phyloP scores from a whole-genome alignment of 2,888 invertebrate genomes.

The Ennomos quercinarius region DNA sequence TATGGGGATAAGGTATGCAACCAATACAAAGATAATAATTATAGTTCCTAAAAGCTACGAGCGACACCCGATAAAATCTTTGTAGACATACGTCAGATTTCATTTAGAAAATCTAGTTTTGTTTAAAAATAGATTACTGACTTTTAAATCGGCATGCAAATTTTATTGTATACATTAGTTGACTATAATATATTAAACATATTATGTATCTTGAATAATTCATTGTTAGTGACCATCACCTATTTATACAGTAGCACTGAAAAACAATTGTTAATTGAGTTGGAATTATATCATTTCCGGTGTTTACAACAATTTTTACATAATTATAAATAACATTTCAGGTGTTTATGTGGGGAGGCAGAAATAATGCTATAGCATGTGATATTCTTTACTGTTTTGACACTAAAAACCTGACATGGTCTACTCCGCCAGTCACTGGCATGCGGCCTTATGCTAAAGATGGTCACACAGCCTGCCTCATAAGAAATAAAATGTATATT shows the following conservation, averaged over 20 bases:
- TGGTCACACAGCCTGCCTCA: slow-evolving; percentile 95
- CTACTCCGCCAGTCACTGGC: slow-evolving; percentile 87
- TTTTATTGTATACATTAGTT: too few relatives aligned
- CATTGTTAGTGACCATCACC: background rate
- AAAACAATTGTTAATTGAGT: slow-evolving; percentile 8
- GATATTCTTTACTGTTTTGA: slow-evolving; percentile 93
- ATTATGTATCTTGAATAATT: slow-evolving; percentile 1
- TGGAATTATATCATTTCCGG: slow-evolving; percentile 16
- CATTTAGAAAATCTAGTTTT: too few relatives aligned
- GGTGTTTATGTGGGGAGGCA: slow-evolving; percentile 96
- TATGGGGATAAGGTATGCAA: slow-evolving; percentile 87
- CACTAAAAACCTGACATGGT: slow-evolving; percentile 89
- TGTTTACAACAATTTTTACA: slow-evolving; percentile 2
- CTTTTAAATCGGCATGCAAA: too few relatives aligned
- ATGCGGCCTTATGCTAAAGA: slow-evolving; percentile 92
- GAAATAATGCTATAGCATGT: slow-evolving; percentile 93
- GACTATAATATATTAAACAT: slow-evolving; percentile 14
- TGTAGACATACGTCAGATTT: too few relatives aligned
- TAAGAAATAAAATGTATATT: slow-evolving; percentile 92
- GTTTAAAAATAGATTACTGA: too few relatives aligned
- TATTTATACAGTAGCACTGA: background rate
- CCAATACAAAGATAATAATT: too few relatives aligned
- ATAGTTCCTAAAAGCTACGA: too few relatives aligned
- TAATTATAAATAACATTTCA: slow-evolving; percentile 42
- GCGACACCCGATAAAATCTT: too few relatives aligned